Evolutionary conservation across 1,140 invertebrate genomes (phyloP).

Genomic region (Copidosoma floridanum): DNA sequence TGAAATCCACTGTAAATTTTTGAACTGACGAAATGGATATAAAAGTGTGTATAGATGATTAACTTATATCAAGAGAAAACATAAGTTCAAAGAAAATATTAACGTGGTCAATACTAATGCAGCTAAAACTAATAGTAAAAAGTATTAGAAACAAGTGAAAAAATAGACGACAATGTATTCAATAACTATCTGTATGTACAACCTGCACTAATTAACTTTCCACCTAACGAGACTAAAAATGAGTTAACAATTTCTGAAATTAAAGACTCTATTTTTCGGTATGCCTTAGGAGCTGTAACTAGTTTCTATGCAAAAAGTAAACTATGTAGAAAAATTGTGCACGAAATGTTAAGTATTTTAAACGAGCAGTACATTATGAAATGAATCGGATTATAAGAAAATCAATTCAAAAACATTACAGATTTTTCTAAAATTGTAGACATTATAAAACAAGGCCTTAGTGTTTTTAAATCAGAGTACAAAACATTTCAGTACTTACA

Average conservation of each 20-base stretch:
- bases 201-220: too few species aligned
- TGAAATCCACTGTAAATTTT: background rate
- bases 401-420: background rate
- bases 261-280: background rate
- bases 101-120: background rate
- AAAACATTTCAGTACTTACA: constrained; percentile 4
- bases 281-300: background rate
- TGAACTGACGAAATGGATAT: background rate
- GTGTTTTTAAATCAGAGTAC: constrained; percentile 1
- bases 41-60: background rate
- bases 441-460: constrained; percentile 7
- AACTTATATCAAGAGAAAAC: background rate
- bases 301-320: background rate
- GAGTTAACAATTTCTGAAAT: background rate
- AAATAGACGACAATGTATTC: too few species aligned
- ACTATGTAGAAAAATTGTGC: background rate
- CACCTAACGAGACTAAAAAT: too few species aligned
- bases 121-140: background rate
- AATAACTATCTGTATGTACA: too few species aligned
- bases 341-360: background rate
- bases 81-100: background rate
- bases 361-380: background rate
- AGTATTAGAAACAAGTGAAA: background rate
- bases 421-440: background rate
- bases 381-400: background rate